These are phyloP conservation scores for Python bivittatus DNA, from an alignment of 2,113 vertebrate genomes.

Conservation along the genomic window DNA sequence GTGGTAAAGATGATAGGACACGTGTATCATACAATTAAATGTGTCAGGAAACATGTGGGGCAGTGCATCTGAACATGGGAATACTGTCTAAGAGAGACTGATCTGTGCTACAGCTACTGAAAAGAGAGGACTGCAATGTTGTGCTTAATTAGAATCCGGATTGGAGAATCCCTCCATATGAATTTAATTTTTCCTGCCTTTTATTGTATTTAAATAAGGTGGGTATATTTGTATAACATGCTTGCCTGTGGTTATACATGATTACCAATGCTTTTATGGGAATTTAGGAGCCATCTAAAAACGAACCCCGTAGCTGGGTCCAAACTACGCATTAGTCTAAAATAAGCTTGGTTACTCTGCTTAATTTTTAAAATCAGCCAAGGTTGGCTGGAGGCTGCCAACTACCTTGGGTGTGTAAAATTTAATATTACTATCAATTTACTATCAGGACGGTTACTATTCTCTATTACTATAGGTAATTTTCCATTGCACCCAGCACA, in stretches of 20 bases:
- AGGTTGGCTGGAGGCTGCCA: not conserved
- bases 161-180: not conserved
- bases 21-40: not conserved
- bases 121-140: not conserved
- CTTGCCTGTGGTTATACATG: not conserved
- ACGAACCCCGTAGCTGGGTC: not conserved
- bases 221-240: not conserved
- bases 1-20: not conserved
- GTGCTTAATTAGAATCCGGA: not conserved
- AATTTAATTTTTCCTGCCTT: not conserved
- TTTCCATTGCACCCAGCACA: not conserved
- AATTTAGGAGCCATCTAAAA: not conserved
- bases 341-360: not conserved
- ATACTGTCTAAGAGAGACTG: not conserved
- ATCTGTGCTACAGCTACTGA: not conserved
- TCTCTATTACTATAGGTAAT: not conserved
- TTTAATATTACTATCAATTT: not conserved
- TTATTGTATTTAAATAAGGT: not conserved
- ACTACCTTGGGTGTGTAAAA: not conserved
- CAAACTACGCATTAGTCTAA: not conserved
- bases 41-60: not conserved
- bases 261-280: not conserved
- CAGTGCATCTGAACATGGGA: not conserved
- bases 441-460: not conserved
- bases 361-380: not conserved